Base-by-base conservation (phyloP, 2,888 invertebrate genomes). In the Apoderus coryli region DNA sequence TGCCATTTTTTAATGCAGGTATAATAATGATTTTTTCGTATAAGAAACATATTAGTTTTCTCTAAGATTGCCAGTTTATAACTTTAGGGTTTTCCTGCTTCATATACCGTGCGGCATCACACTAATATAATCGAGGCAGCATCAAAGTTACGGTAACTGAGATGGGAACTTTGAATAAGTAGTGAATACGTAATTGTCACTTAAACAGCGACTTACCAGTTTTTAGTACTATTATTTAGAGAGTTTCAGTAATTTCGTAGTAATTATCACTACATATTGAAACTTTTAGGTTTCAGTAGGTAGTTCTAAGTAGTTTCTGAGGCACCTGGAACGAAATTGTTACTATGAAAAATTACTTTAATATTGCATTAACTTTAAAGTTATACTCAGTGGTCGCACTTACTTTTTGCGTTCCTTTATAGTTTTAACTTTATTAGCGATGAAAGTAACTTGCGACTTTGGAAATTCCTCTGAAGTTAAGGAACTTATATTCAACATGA, bases 141-240 rank as follows among this genome's bases (percentile, higher is more conserved):
- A 27, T 11, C 27, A 27, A 27, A 27, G 27, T 27, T n/a, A 10
- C 27, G 27, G 14, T 7, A 11, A 27, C 27, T 27, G 11, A 14
- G 14, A 27, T 11, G n/a, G 27, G 27, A 27, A 27, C 27, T 13
- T 27, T 13, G 27, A 27, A 14, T 27, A 7, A 14, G 27, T 27
- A 27, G 11, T 11, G 9, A 27, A 12, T 27, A 27, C 27, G 27
- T 27, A 27, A 27, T 14, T 27, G 7, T 14, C 14, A 13, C 27
- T 27, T n/a, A 27, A 27, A n/a, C 5, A n/a, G 11, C 27, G 14
- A 27, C 27, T 27, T 27, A n/a, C 5, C 6, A 11, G 14, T 13
- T n/a, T 14, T 11, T 11, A 27, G 9, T n/a, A 27, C 27, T 27
- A 12, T 13, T 7, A n/a, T 27, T 27, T 6, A 27, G 6, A 27